Percentiles rank a stretch among this genome's conserved stretches.
Conservation (phyloP, 1,140 invertebrate genomes). For the Gryon sp. region DNA sequence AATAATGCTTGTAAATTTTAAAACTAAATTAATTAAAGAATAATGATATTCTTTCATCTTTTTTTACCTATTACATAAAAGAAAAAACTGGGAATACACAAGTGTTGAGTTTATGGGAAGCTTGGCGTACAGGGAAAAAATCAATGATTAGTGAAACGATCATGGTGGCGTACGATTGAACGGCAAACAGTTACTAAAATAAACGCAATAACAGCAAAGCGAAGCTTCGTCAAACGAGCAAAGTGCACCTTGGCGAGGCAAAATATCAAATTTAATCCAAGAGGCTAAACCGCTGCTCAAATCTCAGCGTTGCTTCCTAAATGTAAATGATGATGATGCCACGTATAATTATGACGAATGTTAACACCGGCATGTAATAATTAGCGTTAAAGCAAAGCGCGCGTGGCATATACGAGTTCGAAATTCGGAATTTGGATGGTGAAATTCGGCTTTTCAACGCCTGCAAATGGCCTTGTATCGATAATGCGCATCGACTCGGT, state of each 20-base stretch:
- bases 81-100: too few relatives aligned
- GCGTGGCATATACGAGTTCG: background rate
- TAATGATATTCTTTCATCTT: too few relatives aligned
- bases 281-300: conserved; percentile 27
- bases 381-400: conserved; percentile 7
- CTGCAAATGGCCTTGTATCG: conserved; percentile 47
- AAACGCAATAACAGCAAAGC: conserved; percentile 12
- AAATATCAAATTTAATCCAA: conserved; percentile 40
- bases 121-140: conserved; percentile 7
- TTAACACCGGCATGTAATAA: conserved; percentile 25
- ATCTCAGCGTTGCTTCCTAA: conserved; percentile 13
- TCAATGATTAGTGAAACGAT: conserved; percentile 9
- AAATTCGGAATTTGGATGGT: conserved; percentile 4
- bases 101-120: background rate
- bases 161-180: conserved; percentile 8
- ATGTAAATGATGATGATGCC: conserved; percentile 39
- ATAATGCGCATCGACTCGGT: conserved; percentile 47
- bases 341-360: conserved; percentile 44
- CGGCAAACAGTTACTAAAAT: conserved; percentile 26
- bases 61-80: too few relatives aligned
- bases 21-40: too few relatives aligned
- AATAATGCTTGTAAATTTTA: too few relatives aligned
- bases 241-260: conserved; percentile 17
- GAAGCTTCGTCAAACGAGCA: background rate
- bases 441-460: conserved; percentile 23